phyloP scores from a whole-genome alignment of 2,113 vertebrate species.

The Elgaria multicarinata region DNA sequence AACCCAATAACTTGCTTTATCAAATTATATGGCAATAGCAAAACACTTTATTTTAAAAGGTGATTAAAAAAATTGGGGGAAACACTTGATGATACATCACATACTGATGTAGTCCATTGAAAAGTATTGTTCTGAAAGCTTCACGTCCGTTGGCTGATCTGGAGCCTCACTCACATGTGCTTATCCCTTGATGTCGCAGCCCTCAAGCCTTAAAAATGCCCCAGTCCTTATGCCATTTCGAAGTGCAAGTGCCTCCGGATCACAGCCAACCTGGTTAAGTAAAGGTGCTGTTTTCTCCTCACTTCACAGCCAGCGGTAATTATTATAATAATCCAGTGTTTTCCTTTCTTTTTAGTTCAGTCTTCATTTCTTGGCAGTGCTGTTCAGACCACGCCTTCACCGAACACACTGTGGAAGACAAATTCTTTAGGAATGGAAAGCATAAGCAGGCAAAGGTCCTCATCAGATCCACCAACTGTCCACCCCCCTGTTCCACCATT shows the following conservation, averaged over 20 bases:
- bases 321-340: conserved; percentile 77
- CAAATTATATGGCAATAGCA: background rate
- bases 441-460: conserved; percentile 92
- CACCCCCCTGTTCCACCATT: conserved; percentile 94
- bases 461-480: conserved; percentile 97
- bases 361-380: conserved; percentile 81
- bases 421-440: conserved; percentile 86
- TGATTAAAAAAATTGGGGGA: conserved; percentile 16
- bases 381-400: conserved; percentile 84
- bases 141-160: background rate
- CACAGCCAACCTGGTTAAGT: conserved; percentile 21
- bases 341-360: conserved; percentile 86
- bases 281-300: conserved; percentile 42
- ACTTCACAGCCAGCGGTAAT: conserved; percentile 45
- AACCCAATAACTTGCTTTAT: background rate
- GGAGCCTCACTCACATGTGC: background rate
- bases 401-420: conserved; percentile 89
- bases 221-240: background rate
- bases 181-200: background rate
- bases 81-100: background rate
- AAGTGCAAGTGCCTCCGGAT: background rate
- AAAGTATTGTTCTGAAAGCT: background rate
- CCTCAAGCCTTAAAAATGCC: background rate
- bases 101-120: background rate
- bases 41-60: conserved; percentile 15